phyloP scores from a whole-genome alignment of 2,113 vertebrate species.

The Amphiprion ocellaris region DNA sequence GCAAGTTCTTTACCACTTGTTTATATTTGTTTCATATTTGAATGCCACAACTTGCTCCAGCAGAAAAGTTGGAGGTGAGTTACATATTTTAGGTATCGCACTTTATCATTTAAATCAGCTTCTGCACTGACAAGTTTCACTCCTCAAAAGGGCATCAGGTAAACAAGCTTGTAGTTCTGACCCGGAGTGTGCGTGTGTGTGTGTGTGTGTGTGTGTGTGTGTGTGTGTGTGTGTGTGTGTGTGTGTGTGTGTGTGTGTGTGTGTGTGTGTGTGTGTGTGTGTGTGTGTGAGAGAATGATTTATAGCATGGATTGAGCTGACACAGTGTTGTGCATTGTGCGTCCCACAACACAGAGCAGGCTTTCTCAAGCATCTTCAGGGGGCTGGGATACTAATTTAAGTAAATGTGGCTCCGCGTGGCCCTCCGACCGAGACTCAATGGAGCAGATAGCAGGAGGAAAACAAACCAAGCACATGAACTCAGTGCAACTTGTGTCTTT shows the following conservation, averaged over 20 bases:
- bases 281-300: constrained; percentile 42
- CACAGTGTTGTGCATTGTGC: constrained; percentile 40
- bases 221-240: too few species aligned
- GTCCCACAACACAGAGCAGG: constrained; percentile 7
- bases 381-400: background rate
- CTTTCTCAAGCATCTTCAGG: constrained; percentile 33
- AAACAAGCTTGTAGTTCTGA: constrained; percentile 63
- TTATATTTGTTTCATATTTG: constrained; percentile 10
- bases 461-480: constrained; percentile 31
- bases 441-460: constrained; percentile 23
- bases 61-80: background rate
- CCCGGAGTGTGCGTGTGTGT: background rate
- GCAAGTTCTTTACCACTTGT: background rate
- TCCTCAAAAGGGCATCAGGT: constrained; percentile 68
- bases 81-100: constrained; percentile 26
- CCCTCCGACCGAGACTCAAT: constrained; percentile 18
- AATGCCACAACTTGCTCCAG: constrained; percentile 20
- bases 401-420: constrained; percentile 23
- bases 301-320: constrained; percentile 56
- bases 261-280: too few species aligned
- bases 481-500: background rate
- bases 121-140: constrained; percentile 58
- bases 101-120: constrained; percentile 74
- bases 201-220: background rate
- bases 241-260: too few species aligned